Evolutionary conservation across 1,140 invertebrate species (phyloP), one percentile per base, ranked within the genome.

Genomic region (Trialeurodes vaporariorum): DNA sequence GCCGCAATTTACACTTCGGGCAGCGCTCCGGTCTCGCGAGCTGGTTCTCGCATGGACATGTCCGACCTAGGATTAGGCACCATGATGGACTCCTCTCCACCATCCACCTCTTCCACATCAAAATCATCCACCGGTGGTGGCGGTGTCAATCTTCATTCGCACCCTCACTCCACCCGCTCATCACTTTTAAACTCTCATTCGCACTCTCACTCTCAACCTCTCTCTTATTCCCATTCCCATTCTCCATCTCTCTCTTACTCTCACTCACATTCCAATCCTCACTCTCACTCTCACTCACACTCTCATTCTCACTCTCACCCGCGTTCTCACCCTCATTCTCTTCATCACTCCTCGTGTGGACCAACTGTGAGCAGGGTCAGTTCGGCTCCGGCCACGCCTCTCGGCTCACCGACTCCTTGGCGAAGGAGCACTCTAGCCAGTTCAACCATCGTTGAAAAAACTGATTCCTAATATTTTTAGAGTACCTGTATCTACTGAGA

Each of bases 381-480:
- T 17, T 49, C 34, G 34, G 34, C 34, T 17, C 34, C 34, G 34
- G 34, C 34, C 34, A 49, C 34, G 5, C 34, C 34, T 17, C 34
- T 5, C 34, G 34, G 34, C 5, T 49, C 34, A 17, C 34, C 34
- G 5, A 49, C 34, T 17, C 34, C 34, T 17, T 49, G 34, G 34
- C 34, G 34, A 17, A 5, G 34, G 34, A 49, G 34, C 34, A 49
- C 34, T 17, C 34, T 49, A 49, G 34, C 34, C 17, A 49, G 34
- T 17, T 49, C 34, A 9, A 49, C 34, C 5, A 49, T 49, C 34
- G 34, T 49, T 17, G 34, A 49, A 49, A 49, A 49, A 17, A 23
- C 22, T 17, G 34, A 49, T 49, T 49, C 34, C 34, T 49, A 49
- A 61, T 67, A 67, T 22, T 61, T n/a, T n/a, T n/a, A n/a, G n/a